These are phyloP conservation scores for Tokudaia muenninki DNA, from an alignment of 2,797 vertebrate genomes.

Conservation along the genomic window DNA sequence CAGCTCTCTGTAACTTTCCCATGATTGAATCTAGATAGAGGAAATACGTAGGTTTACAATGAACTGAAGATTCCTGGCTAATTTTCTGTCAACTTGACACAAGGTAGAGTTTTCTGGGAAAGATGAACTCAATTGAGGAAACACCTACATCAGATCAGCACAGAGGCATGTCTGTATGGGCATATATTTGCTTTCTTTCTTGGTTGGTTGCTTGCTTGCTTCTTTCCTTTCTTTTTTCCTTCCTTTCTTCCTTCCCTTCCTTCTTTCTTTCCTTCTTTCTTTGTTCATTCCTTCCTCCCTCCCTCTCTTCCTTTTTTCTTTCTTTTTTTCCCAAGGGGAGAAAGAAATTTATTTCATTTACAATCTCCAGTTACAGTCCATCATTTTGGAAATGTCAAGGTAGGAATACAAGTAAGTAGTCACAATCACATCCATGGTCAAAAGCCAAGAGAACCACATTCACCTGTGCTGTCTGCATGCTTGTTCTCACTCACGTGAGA, in stretches of 20 bases:
- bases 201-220: too few species aligned
- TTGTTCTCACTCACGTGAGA: neutral
- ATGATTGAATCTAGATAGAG: neutral
- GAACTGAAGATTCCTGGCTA: neutral
- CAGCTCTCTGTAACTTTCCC: neutral
- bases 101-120: neutral
- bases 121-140: neutral
- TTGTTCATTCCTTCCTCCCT: rapidly evolving
- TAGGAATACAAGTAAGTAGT: neutral
- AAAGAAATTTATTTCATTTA: neutral
- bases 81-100: neutral
- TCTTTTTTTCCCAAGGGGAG: neutral
- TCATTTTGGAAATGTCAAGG: neutral
- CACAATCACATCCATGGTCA: neutral
- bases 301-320: too few species aligned
- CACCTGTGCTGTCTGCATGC: too few species aligned
- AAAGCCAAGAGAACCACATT: neutral
- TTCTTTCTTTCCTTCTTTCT: too few species aligned
- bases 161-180: neutral
- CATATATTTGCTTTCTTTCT: neutral
- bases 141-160: neutral
- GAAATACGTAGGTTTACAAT: neutral
- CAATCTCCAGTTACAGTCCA: neutral
- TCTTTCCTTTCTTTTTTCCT: too few species aligned
- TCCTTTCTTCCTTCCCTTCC: neutral